These are phyloP conservation scores for Lacerta viridis DNA, from an alignment of 2,797 vertebrate genomes.

Conservation along the genomic window DNA sequence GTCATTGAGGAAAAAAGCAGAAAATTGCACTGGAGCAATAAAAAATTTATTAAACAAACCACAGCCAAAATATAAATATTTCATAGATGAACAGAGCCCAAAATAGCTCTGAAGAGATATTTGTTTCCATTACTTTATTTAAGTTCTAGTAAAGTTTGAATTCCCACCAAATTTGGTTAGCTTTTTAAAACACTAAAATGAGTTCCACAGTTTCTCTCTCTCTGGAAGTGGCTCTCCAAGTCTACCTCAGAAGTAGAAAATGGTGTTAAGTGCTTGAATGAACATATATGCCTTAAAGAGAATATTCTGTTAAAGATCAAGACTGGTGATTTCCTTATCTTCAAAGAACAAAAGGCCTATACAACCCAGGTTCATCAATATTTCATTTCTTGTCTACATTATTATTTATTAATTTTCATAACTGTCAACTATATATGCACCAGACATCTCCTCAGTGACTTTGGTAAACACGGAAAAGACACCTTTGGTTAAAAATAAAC, in stretches of 20 bases:
- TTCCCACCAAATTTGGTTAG: neutral
- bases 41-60: constrained; percentile 47
- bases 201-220: neutral
- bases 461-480: neutral
- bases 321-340: constrained; percentile 37
- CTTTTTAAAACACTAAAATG: constrained; percentile 39
- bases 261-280: constrained; percentile 54
- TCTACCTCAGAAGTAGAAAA: constrained; percentile 58
- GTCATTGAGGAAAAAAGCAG: constrained; percentile 18
- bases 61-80: constrained; percentile 46
- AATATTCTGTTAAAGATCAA: constrained; percentile 58
- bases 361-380: constrained; percentile 47
- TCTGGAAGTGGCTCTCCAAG: constrained; percentile 32
- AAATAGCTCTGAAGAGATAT: constrained; percentile 11
- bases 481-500: neutral
- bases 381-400: neutral
- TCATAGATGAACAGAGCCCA: constrained; percentile 12
- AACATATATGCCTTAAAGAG: constrained; percentile 38
- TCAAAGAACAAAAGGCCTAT: constrained; percentile 49
- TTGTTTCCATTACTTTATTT: constrained; percentile 24
- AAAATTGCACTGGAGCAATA: constrained; percentile 35
- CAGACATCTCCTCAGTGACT: neutral
- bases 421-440: constrained; percentile 3
- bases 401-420: neutral
- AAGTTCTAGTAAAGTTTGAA: constrained; percentile 24